A percentile compares a stretch with the other conserved stretches of the same genome.
Evolutionary conservation across 1,140 invertebrate species (phyloP).

Genomic region (Papilio polyxenes): DNA sequence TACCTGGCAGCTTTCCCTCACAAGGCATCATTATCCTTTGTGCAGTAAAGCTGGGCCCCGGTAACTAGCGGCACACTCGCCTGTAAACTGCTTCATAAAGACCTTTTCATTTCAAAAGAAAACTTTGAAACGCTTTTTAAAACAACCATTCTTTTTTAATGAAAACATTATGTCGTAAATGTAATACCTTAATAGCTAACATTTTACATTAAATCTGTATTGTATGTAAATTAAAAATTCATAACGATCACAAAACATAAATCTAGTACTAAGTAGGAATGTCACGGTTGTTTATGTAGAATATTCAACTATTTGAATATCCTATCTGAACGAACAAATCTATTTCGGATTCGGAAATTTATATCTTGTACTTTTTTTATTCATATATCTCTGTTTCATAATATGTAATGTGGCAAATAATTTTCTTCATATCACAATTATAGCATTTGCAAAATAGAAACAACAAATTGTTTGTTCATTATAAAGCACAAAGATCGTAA

Average conservation of each 20-base stretch:
- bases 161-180: conserved; percentile 2
- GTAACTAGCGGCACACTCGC: conserved; percentile 25
- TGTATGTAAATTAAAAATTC: background rate
- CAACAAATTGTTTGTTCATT: conserved; percentile 12
- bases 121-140: conserved; percentile 21
- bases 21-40: conserved; percentile 36
- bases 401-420: background rate
- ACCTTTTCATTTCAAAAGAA: conserved; percentile 24
- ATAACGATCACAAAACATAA: background rate
- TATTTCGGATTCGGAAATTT: background rate
- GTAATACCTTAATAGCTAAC: background rate
- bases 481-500: conserved; percentile 34
- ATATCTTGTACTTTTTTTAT: too few species aligned
- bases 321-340: background rate
- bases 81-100: conserved; percentile 18
- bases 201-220: background rate
- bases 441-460: background rate
- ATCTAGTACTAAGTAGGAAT: background rate
- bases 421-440: background rate
- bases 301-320: background rate
- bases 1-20: conserved; percentile 3
- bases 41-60: background rate
- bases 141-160: conserved; percentile 8
- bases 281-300: background rate
- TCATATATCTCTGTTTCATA: too few species aligned